These are phyloP conservation scores for Caenorhabditis zanzibari DNA, from an alignment of 2,888 invertebrate species.

Conservation along the genomic window DNA sequence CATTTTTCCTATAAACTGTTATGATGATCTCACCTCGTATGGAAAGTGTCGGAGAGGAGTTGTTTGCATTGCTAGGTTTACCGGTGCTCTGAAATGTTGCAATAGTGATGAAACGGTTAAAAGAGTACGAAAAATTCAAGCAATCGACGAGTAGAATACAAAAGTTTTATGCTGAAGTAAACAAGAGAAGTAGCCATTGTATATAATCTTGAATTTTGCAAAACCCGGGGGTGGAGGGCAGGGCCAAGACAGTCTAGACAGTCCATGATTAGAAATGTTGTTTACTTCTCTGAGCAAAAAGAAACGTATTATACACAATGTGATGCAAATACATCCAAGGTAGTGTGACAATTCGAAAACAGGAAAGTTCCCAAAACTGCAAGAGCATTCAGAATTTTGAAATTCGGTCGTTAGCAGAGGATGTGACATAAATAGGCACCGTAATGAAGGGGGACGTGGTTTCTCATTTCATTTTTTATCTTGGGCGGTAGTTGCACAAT, in stretches of 20 bases:
- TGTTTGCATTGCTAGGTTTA: neutral
- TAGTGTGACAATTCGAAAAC: too few relatives aligned
- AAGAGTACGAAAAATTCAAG: neutral
- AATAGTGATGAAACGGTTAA: neutral
- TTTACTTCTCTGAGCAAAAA: neutral
- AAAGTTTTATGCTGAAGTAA: too few relatives aligned
- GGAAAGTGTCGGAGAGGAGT: conserved; percentile 25
- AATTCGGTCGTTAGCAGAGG: too few relatives aligned
- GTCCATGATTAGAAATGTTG: neutral
- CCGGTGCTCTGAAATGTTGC: neutral
- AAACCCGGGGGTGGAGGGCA: neutral
- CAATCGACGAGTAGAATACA: neutral
- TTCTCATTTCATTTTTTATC: too few relatives aligned
- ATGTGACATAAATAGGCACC: too few relatives aligned
- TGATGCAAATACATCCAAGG: too few relatives aligned
- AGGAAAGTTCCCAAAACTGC: too few relatives aligned
- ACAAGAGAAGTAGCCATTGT: too few relatives aligned
- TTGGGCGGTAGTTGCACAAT: too few relatives aligned
- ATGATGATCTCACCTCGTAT: conserved; percentile 17
- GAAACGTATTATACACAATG: neutral
- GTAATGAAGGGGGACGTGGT: too few relatives aligned
- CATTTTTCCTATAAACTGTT: too few relatives aligned
- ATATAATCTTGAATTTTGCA: neutral
- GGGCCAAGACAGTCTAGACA: neutral
- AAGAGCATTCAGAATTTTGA: too few relatives aligned